Percentiles rank a stretch among this genome's conserved stretches.
These are phyloP conservation scores for Suricata suricatta DNA, from an alignment of 2,113 vertebrate genomes.

Conservation along the genomic window DNA sequence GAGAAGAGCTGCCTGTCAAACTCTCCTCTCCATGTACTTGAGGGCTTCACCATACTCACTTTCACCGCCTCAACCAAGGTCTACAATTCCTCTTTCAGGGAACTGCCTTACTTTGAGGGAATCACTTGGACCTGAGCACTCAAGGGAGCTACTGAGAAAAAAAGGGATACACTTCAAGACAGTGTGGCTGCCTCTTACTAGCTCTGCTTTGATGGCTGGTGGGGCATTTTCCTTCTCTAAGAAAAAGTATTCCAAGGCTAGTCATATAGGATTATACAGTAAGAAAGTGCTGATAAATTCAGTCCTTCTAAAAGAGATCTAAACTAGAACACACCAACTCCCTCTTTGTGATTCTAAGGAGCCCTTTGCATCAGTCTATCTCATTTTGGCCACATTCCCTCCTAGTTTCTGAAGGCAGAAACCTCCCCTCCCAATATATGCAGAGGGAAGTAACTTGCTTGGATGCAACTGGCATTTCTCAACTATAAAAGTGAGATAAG, in stretches of 20 bases:
- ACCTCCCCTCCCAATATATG: not conserved
- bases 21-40: not conserved
- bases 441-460: not conserved
- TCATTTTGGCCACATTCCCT: not conserved
- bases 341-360: not conserved
- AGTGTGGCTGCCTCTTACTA: not conserved
- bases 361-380: not conserved
- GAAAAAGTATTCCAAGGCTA: not conserved
- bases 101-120: not conserved
- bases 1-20: not conserved
- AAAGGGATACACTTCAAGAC: not conserved
- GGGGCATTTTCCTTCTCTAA: not conserved
- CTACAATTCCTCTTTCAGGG: not conserved
- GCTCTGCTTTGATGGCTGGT: not conserved
- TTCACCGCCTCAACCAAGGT: not conserved
- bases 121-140: not conserved
- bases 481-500: not conserved
- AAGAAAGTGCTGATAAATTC: not conserved
- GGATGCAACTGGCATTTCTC: not conserved
- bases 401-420: slow-evolving; percentile 16
- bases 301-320: not conserved
- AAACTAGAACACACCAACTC: not conserved
- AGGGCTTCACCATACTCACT: not conserved
- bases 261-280: not conserved
- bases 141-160: not conserved